These are phyloP conservation scores for Acanthaster planci DNA, from an alignment of 35 echinoderm and acorn worm species.

Conservation along the genomic window DNA sequence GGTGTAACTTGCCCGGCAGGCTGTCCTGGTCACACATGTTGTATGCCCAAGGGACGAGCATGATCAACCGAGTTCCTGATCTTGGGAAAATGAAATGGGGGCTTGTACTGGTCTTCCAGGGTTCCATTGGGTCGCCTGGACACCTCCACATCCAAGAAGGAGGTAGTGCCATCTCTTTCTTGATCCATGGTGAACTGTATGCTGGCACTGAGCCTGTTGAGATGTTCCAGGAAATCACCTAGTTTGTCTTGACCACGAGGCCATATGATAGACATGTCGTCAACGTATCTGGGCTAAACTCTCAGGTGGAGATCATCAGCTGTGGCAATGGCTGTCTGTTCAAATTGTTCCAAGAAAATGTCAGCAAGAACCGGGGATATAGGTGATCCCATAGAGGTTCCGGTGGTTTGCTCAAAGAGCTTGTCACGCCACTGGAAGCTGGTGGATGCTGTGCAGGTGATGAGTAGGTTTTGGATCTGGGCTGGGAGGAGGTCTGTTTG, in stretches of 20 bases:
- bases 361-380: background rate
- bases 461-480: too few species aligned
- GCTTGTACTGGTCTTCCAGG: background rate
- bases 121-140: background rate
- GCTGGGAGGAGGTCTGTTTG: too few species aligned
- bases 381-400: too few species aligned
- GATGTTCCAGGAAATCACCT: background rate
- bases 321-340: background rate
- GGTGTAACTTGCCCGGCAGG: constrained; percentile 4
- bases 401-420: too few species aligned
- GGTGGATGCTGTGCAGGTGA: too few species aligned
- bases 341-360: background rate
- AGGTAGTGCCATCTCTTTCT: background rate
- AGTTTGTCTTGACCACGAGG: background rate
- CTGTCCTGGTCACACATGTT: constrained; percentile 4
- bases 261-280: background rate
- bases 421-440: too few species aligned
- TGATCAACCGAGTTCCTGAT: background rate
- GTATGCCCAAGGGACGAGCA: background rate
- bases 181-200: background rate
- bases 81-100: background rate
- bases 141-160: background rate
- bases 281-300: background rate
- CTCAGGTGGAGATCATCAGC: background rate
- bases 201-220: background rate